These are phyloP conservation scores for Fukomys damarensis DNA, from an alignment of 2,113 vertebrate species.

Conservation along the genomic window DNA sequence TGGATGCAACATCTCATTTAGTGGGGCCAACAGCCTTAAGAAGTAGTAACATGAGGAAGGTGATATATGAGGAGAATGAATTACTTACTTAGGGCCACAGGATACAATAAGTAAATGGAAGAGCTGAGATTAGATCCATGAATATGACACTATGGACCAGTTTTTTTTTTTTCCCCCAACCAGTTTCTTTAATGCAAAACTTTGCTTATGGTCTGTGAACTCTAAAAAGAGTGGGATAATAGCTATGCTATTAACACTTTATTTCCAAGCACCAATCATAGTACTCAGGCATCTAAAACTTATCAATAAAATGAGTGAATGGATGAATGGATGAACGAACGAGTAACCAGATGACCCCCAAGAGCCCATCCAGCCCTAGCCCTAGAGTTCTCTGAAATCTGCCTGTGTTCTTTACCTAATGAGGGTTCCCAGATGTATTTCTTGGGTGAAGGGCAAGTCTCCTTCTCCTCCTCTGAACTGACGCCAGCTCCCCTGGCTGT, in stretches of 20 bases:
- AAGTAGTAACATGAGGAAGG: background rate
- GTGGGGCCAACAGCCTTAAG: background rate
- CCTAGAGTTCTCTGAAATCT: slow-evolving; percentile 9
- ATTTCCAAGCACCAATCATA: background rate
- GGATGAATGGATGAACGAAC: background rate
- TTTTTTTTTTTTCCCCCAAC: background rate
- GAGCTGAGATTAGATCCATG: background rate
- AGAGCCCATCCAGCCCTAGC: background rate
- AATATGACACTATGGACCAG: background rate
- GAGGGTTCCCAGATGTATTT: slow-evolving; percentile 63
- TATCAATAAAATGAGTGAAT: background rate
- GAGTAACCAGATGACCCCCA: background rate
- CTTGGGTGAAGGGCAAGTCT: slow-evolving; percentile 55
- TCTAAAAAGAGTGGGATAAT: background rate
- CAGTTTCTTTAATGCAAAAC: background rate
- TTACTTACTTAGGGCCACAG: background rate
- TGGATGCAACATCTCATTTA: background rate
- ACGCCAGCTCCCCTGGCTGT: background rate
- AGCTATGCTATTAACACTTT: background rate
- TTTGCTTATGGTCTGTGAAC: background rate
- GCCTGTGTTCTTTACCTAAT: slow-evolving; percentile 52
- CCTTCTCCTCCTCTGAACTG: slow-evolving; percentile 65
- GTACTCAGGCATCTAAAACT: background rate
- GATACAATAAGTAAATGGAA: background rate
- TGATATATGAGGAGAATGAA: background rate